Base-by-base conservation (phyloP, 2,797 vertebrate species). In the Rhinophrynus dorsalis region DNA sequence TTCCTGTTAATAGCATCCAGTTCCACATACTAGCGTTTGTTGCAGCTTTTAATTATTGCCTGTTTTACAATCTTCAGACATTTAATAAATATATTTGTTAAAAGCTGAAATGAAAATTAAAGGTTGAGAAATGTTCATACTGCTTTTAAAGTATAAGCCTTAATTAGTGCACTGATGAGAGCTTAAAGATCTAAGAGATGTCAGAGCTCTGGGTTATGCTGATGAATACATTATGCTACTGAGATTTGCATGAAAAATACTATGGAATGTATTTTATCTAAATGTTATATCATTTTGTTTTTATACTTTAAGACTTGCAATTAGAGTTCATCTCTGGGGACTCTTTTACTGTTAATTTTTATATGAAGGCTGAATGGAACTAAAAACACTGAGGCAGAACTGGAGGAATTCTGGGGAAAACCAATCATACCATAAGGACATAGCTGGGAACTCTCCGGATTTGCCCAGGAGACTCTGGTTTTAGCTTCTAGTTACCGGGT, bases 161-260 rank as follows among this genome's bases (percentile, higher is more conserved):
- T 83, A 85, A 87, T 82, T 84, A 82, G 68, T 75, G 76, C 74
- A 77, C 48, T 70, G 77, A 78, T 83, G 81, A 77, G 78, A 80
- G 82, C 76, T 79, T 75, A 82, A 80, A 77, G 73, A 74, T 84
- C 83, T 81, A 75, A 80, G 77, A 84, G 80, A 80, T 78, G 75
- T 81, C 47, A 59, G 76, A 77, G 80, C 76, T 79, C 71, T 54
- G 77, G 74, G 77, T 76, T 78, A 63, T 76, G 52, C 40, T 78
- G 44, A 79, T 84, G 85, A 85, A 85, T 83, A 62, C 21, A 69
- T 69, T 69, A 61, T 29, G 40, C 48, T 54, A 85, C 77, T 81
- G 81, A 59, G 64, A 81, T 79, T 80, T 81, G 27, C 50, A 81
- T 78, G 68, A 67, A 77, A 82, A 85, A 75, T 84, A 82, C 83